A percentile compares a stretch with the other conserved stretches of the same genome.
Conservation (phyloP, 2,113 vertebrate genomes). For the Oxyura jamaicensis region DNA sequence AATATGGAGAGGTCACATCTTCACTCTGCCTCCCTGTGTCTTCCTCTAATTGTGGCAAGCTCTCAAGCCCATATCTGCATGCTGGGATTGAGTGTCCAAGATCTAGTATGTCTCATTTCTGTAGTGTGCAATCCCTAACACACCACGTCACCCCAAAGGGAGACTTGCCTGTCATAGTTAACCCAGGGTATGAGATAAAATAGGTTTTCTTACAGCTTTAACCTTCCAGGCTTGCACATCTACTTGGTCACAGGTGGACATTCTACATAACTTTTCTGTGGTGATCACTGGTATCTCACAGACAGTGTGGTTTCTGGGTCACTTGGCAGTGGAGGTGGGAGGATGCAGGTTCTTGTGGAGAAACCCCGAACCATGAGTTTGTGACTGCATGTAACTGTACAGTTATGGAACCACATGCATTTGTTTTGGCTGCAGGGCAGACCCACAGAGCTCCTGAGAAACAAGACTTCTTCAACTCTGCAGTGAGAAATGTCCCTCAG, state of each 20-base stretch:
- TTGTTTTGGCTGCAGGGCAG: neutral
- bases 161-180: neutral
- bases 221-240: neutral
- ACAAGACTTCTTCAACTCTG: neutral
- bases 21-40: neutral
- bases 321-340: fast-evolving
- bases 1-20: neutral
- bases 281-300: neutral
- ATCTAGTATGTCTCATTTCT: neutral
- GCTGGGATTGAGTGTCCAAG: neutral
- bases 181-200: neutral
- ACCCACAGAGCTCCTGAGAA: neutral
- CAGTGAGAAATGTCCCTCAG: neutral
- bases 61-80: neutral
- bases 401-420: neutral
- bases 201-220: neutral
- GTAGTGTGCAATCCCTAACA: neutral
- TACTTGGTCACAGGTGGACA: neutral
- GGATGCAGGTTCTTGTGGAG: neutral
- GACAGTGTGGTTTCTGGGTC: neutral
- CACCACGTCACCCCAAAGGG: neutral
- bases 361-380: fast-evolving
- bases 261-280: neutral
- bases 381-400: fast-evolving
- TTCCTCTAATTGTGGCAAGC: neutral